Base-by-base conservation (phyloP, 2,888 invertebrate genomes). In the Leucophora obtusa region DNA sequence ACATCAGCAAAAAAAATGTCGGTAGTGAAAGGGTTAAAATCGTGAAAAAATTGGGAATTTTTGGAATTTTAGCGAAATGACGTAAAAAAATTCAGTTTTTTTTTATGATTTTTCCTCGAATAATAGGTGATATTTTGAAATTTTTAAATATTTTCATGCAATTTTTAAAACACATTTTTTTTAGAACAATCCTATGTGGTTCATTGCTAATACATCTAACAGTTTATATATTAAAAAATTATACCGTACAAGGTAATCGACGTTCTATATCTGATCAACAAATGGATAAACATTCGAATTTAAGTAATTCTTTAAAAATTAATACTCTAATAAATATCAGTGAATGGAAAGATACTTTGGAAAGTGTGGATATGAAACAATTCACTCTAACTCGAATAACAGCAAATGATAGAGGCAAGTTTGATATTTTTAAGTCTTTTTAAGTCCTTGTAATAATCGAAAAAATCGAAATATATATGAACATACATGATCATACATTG, bases 141-240 rank as follows among this genome's bases (percentile, higher is more conserved):
- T 24, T 24, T 24, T 24, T 24, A 24, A 24, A 24, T 24, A 24
- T 3, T 24, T 24, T 3, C 5, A n/a, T n/a, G n/a, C n/a, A n/a
- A n/a, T n/a, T n/a, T 28, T 6, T 28, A 6, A 28, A 28, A 28
- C 28, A 28, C 28, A 51, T 17, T n/a, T 11, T 10, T 17, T 77
- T 21, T 38, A 83, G 83, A 33, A 79, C 54, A 65, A 82, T 83
- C 21, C 10, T 77, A 3, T 82, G 73, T 38, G 79, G 78, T 8
- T 72, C 82, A 0, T 14, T 83, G 11, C 69, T 83, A 21, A 69
- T 82, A 17, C 82, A 83, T 56, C 50, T 81, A 47, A 81, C 82
- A 17, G 77, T 82, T 7, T 82, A 62, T 54, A 66, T 82, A 35
- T 47, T 81, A 6, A 78, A 75, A 47, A 68, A 73, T 21, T 81